Evolutionary conservation across 2,888 invertebrate species (phyloP).

Genomic region (Sthenelais limicola): DNA sequence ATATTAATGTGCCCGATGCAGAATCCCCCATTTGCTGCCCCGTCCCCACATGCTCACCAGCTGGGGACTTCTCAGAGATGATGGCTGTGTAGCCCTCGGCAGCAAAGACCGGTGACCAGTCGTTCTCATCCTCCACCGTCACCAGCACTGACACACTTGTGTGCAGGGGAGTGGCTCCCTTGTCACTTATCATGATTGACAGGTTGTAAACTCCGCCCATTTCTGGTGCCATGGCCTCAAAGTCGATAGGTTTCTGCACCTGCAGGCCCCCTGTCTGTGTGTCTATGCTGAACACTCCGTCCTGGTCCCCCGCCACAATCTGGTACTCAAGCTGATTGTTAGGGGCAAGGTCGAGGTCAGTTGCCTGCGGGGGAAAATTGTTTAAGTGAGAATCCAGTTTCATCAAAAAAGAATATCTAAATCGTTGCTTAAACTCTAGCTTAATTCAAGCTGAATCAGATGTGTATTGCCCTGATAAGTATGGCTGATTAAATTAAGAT

Average conservation of each 20-base stretch:
- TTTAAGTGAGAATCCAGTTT: constrained; percentile 4
- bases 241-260: constrained; percentile 63
- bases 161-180: constrained; percentile 57
- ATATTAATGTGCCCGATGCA: too few species aligned
- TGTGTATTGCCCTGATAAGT: too few species aligned
- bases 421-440: too few species aligned
- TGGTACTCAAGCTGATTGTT: constrained; percentile 64
- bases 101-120: constrained; percentile 87
- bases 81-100: constrained; percentile 81
- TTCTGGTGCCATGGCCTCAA: constrained; percentile 58
- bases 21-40: too few species aligned
- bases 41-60: too few species aligned
- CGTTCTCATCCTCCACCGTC: constrained; percentile 88
- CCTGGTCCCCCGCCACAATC: constrained; percentile 57
- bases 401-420: too few species aligned
- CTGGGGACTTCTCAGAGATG: constrained; percentile 85
- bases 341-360: constrained; percentile 80
- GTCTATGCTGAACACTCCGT: constrained; percentile 77
- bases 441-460: too few species aligned
- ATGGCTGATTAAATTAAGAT: too few species aligned
- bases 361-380: too few species aligned
- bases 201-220: constrained; percentile 56
- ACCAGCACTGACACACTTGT: constrained; percentile 65
- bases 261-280: constrained; percentile 77
- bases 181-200: constrained; percentile 52